phyloP scores from a whole-genome alignment of 2,888 invertebrate genomes.

The Mythimna vitellina region DNA sequence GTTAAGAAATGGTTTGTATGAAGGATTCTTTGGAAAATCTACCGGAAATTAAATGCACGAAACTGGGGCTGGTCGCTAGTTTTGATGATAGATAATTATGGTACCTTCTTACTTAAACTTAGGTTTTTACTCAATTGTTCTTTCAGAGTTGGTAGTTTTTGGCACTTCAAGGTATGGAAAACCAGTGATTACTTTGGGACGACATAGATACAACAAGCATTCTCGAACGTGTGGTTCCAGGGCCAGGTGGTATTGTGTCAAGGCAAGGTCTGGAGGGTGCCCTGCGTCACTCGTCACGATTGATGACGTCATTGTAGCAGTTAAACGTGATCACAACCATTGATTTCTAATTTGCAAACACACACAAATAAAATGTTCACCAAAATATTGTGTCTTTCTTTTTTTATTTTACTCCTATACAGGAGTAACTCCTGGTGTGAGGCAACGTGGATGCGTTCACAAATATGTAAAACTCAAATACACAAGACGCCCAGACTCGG shows the following conservation, averaged over 20 bases:
- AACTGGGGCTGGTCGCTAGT: no score
- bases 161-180: slow-evolving; percentile 38
- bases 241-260: slow-evolving; percentile 66
- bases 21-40: no score
- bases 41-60: no score
- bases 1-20: no score
- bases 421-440: no score
- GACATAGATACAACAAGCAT: slow-evolving; percentile 50
- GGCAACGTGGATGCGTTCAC: no score
- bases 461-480: no score
- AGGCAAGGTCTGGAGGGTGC: slow-evolving; percentile 64
- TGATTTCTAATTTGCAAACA: not conserved
- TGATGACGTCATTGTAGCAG: slow-evolving; percentile 19
- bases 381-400: no score
- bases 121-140: not conserved
- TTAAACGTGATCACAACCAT: slow-evolving; percentile 24
- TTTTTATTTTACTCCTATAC: no score
- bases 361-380: no score
- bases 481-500: no score
- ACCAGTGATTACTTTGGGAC: slow-evolving; percentile 44
- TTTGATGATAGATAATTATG: not conserved
- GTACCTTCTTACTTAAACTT: not conserved
- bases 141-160: slow-evolving; percentile 32
- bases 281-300: slow-evolving; percentile 54
- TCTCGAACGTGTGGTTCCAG: slow-evolving; percentile 52